These are phyloP conservation scores for Astreopora myriophthalma DNA, from an alignment of 64 coral and sea anemone genomes.

Conservation along the genomic window DNA sequence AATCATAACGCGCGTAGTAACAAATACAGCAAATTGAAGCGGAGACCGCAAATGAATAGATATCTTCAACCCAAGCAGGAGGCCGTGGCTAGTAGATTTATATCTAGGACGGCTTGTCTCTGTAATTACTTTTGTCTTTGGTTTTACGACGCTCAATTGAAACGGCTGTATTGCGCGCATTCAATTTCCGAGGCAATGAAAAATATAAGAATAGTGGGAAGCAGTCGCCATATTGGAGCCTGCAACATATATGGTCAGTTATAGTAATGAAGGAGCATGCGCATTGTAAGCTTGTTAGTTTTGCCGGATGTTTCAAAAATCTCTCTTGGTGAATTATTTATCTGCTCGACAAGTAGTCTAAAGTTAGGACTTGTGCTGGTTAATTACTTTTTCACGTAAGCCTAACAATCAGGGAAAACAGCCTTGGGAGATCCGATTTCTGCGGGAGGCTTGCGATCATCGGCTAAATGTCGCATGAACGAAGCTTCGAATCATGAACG, in stretches of 20 bases:
- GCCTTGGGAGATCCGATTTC: not conserved
- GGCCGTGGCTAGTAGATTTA: no score
- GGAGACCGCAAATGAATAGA: no score
- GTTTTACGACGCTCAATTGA: no score
- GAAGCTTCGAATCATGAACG: constrained; percentile 40
- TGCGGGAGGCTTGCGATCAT: not conserved
- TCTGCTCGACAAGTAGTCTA: constrained; percentile 41
- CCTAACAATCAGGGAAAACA: constrained; percentile 2
- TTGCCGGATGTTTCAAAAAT: constrained; percentile 86
- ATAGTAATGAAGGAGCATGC: not conserved
- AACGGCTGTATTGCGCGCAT: no score
- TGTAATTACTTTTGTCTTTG: no score
- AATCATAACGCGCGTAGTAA: no score
- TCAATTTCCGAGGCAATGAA: no score
- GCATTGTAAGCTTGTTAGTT: constrained; percentile 22
- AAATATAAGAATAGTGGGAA: no score
- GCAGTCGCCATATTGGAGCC: not conserved
- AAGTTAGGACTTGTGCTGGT: not conserved
- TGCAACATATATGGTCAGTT: not conserved
- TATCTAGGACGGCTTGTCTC: no score
- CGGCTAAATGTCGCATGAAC: not conserved
- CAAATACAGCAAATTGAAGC: no score
- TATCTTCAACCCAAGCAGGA: no score
- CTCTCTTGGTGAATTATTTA: constrained; percentile 47
- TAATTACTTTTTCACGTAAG: constrained; percentile 22